Percentiles rank a stretch among this genome's conserved stretches.
Evolutionary conservation across 2,888 invertebrate species (phyloP).

Genomic region (Clostera curtula): DNA sequence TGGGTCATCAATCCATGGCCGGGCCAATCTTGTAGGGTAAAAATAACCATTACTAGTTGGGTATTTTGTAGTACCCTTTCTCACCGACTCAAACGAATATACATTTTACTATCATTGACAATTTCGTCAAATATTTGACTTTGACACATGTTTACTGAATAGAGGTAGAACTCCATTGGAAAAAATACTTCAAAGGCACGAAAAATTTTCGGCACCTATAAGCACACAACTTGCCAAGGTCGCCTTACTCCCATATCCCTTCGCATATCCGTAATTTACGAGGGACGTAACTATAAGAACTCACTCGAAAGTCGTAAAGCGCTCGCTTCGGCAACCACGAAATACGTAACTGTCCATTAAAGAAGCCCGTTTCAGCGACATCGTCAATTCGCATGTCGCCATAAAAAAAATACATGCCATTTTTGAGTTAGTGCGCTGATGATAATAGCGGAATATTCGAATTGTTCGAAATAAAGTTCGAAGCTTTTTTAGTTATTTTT

Average conservation of each 20-base stretch:
- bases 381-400: conserved; percentile 29
- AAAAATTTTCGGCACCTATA: not conserved
- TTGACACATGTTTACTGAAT: no score
- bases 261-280: conserved; percentile 28
- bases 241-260: conserved; percentile 15
- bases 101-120: no score
- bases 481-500: no score
- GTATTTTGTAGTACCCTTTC: no score
- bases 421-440: conserved; percentile 7
- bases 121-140: no score
- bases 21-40: no score
- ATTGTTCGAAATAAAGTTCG: no score
- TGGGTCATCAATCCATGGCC: no score
- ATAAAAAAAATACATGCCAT: conserved; percentile 24
- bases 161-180: no score
- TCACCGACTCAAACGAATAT: no score
- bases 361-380: conserved; percentile 20
- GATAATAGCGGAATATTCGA: not conserved
- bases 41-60: no score
- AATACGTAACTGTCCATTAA: conserved; percentile 32
- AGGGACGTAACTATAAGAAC: conserved; percentile 24
- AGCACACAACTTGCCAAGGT: conserved; percentile 14
- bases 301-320: conserved; percentile 29
- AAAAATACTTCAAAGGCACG: no score
- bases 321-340: conserved; percentile 23